phyloP scores from a whole-genome alignment of 2,888 invertebrate genomes.

The Dynastes hyllus region DNA sequence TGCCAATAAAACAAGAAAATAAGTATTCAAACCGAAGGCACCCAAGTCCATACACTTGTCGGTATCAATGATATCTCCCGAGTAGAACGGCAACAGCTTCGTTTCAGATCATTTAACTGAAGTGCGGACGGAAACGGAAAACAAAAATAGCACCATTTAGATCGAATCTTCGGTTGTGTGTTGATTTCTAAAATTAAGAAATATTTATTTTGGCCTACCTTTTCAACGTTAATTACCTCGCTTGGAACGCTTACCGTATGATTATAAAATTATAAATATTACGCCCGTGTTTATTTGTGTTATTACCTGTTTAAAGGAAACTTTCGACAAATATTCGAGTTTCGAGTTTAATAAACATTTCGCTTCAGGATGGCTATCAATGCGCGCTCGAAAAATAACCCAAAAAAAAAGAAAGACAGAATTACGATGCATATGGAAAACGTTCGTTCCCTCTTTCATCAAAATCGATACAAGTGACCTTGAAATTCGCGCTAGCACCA shows the following conservation, averaged over 20 bases:
- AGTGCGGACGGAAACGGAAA: conserved; percentile 13
- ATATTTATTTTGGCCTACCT: conserved; percentile 24
- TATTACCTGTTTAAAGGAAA: neutral
- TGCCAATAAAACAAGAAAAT: no score
- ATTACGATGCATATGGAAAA: no score
- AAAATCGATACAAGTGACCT: neutral
- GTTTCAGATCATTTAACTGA: conserved; percentile 21
- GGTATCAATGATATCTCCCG: neutral
- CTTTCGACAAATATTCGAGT: conserved; percentile 14
- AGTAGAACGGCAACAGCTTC: neutral
- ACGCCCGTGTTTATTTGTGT: conserved; percentile 20
- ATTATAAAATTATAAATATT: conserved; percentile 16
- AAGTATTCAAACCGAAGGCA: no score
- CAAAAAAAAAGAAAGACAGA: no score
- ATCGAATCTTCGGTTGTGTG: neutral
- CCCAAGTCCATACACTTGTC: neutral
- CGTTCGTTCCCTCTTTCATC: no score
- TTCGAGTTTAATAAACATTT: conserved; percentile 18
- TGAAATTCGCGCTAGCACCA: neutral
- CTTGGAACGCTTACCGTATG: neutral
- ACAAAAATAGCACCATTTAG: conserved; percentile 15
- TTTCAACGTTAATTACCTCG: conserved; percentile 10
- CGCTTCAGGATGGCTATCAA: conserved; percentile 8
- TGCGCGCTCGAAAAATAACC: neutral
- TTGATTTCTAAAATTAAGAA: conserved; percentile 11